Evolutionary conservation across 92 coral and sea anemone genomes (phyloP), one percentile per base, ranked within the genome.

Genomic region (Palythoa grandiflora): DNA sequence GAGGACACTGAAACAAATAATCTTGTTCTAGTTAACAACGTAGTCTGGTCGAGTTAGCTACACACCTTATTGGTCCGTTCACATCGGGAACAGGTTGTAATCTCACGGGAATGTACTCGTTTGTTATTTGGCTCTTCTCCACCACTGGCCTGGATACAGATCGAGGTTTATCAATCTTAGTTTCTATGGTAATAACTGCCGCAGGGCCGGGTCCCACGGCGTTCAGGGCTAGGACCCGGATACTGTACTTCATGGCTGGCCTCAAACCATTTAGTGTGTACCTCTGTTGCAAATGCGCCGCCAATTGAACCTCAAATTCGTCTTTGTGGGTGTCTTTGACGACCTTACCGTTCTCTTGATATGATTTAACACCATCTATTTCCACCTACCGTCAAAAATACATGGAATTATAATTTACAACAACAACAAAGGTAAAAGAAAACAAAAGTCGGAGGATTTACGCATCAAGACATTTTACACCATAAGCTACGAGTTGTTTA

Each of bases 21-120:
- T 40, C 47, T 5, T 40, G 6, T 40, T 40, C 47, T 2, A 40
- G 47, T 2, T 2, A 2, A 40, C 47, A 40, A 2, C 6, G 47
- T 40, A 5, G 47, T 2, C 47, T 40, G 47, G 47, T 5, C 47
- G 47, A 40, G 47, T 40, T 40, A 40, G 4, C 15, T 68, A 63
- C 71, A 5, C 80, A 96, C 99, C 98, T 96, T 79, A 96, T 80
- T 11, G 99, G 99, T 15, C 99, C 98, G 77, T 97, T 92, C 36
- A 88, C 90, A 38, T 91, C 99, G 6, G 96, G 88, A 35, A 95
- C 99, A 4, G 77, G 87, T 52, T 88, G 88, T 86, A 96, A 28
- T 39, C 73, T 75, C 17, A 96, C 75, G n/a, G 97, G 95, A 14
- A 97, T 91, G 79, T 83, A 95, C 51, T 92, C 92, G 54, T 95